Evolutionary conservation across 2,113 vertebrate species (phyloP).

Genomic region (Vulpes vulpes): DNA sequence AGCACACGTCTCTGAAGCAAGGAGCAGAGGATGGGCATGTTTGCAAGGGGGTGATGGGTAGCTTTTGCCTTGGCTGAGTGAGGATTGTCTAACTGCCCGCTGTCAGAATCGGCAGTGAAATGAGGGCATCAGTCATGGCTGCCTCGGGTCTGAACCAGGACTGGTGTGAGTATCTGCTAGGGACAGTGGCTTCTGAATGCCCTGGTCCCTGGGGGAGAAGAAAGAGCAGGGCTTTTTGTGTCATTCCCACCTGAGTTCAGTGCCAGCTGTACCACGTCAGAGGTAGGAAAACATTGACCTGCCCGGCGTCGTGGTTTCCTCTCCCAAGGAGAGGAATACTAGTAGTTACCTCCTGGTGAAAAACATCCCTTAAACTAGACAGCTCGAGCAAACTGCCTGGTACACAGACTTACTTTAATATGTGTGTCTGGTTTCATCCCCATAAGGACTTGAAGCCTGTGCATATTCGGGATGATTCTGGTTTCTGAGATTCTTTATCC

Average conservation of each 20-base stretch:
- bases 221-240: not conserved
- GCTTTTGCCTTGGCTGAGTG: not conserved
- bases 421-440: not conserved
- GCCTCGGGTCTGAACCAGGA: not conserved
- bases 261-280: not conserved
- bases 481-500: not conserved
- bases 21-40: not conserved
- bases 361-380: not conserved
- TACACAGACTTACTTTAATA: not conserved
- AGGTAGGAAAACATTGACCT: not conserved
- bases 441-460: not conserved
- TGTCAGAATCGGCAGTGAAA: not conserved
- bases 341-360: not conserved
- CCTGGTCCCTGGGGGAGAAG: not conserved
- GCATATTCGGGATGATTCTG: not conserved
- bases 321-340: not conserved
- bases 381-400: not conserved
- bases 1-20: not conserved
- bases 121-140: not conserved
- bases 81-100: not conserved
- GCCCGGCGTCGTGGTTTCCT: not conserved
- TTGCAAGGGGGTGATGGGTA: not conserved
- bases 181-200: not conserved
- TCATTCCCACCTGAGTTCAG: not conserved
- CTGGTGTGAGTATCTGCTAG: not conserved